phyloP scores from a whole-genome alignment of 2,797 vertebrate species.

The Lutra lutra region DNA sequence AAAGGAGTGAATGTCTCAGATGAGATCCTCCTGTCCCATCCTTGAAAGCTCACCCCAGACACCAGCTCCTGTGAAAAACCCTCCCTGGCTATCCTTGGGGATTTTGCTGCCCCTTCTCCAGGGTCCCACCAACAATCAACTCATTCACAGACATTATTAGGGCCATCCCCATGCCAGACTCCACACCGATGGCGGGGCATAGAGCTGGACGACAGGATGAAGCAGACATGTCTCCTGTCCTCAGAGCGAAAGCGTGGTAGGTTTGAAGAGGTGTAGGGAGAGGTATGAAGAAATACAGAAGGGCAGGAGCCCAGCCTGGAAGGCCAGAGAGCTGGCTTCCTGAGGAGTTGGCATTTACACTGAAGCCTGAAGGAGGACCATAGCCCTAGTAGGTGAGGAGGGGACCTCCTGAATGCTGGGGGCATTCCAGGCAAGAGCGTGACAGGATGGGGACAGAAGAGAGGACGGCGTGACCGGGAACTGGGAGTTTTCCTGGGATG shows the following conservation, averaged over 20 bases:
- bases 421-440: not conserved
- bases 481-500: not conserved
- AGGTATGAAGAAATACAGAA: not conserved
- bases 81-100: not conserved
- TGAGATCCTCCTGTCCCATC: not conserved
- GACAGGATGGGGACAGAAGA: not conserved
- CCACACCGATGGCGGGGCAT: too few relatives aligned
- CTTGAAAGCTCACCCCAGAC: not conserved
- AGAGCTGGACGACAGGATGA: not conserved
- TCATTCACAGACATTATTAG: not conserved
- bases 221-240: not conserved
- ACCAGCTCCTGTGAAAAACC: not conserved
- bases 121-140: too few relatives aligned
- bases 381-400: not conserved
- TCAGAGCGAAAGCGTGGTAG: not conserved
- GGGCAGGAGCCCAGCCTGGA: not conserved
- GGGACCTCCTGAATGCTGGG: too few relatives aligned
- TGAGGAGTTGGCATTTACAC: not conserved
- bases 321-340: not conserved
- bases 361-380: not conserved
- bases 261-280: not conserved
- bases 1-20: not conserved
- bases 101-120: not conserved
- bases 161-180: rapidly evolving
- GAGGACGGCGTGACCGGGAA: rapidly evolving